Conservation (phyloP, 2,113 vertebrate species). For the Prunella himalayana region DNA sequence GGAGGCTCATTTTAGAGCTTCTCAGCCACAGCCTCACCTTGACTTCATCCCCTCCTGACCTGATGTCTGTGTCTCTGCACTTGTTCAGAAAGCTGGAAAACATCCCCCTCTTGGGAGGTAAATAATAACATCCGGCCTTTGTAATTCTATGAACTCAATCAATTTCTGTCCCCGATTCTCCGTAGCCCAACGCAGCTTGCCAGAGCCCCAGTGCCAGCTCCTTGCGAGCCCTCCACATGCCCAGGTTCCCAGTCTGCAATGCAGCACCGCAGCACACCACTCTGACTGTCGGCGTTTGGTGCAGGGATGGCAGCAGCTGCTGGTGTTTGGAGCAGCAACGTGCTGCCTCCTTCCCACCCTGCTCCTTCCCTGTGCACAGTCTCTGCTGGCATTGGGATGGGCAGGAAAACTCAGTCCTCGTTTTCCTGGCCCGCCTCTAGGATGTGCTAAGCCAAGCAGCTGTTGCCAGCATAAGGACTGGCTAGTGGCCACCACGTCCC, state of each 20-base stretch:
- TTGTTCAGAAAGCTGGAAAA: not conserved
- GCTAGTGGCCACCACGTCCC: not conserved
- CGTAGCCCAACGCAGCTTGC: accelerated
- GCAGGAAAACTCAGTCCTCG: not conserved
- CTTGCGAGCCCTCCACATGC: not conserved
- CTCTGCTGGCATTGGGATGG: not conserved
- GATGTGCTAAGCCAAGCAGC: not conserved
- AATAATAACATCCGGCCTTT: not conserved
- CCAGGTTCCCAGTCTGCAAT: constrained; percentile 37
- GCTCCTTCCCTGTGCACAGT: not conserved
- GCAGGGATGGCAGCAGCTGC: constrained; percentile 29
- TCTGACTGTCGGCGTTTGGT: not conserved
- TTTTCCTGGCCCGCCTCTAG: not conserved
- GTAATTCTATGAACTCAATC: not conserved
- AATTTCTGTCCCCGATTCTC: not conserved
- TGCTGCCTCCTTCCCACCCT: not conserved
- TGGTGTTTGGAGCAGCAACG: not conserved
- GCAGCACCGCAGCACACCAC: not conserved
- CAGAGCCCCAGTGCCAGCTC: not conserved
- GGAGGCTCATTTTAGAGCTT: not conserved
- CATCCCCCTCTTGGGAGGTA: not conserved
- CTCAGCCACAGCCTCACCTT: not conserved
- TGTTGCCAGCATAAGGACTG: not conserved
- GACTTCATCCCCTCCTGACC: not conserved
- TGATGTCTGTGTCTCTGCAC: not conserved